Evolutionary conservation across 2,797 vertebrate genomes (phyloP).

Genomic region (Micrastur ruficollis): DNA sequence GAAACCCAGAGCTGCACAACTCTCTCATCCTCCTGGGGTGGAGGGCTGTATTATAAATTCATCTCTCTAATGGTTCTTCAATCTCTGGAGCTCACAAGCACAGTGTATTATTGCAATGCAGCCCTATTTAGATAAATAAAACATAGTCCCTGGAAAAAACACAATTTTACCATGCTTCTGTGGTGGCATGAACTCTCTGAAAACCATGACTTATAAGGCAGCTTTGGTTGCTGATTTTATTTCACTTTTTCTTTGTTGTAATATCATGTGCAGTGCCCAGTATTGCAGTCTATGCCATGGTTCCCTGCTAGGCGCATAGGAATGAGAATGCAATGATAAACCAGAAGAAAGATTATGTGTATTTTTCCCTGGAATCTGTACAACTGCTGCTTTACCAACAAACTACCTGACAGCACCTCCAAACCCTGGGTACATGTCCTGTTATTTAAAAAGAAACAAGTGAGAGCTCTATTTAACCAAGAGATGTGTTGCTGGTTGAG

Average conservation of each 20-base stretch:
- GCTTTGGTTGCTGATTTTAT: neutral
- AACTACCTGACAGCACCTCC: neutral
- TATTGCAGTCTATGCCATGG: neutral
- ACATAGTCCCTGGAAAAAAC: neutral
- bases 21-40: neutral
- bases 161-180: neutral
- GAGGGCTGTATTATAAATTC: neutral
- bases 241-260: neutral
- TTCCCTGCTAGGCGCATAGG: neutral
- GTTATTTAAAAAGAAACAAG: neutral
- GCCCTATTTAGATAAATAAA: conserved; percentile 9
- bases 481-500: neutral
- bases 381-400: neutral
- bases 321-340: neutral
- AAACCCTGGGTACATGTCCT: neutral
- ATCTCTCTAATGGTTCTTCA: neutral
- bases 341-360: neutral
- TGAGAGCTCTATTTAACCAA: neutral
- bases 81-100: neutral
- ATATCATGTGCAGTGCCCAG: neutral
- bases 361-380: neutral
- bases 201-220: neutral
- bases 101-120: neutral
- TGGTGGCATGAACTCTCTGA: neutral
- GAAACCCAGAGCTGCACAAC: neutral